These are phyloP conservation scores for Temnothorax ravouxi DNA, from an alignment of 2,888 invertebrate genomes.

Conservation along the genomic window DNA sequence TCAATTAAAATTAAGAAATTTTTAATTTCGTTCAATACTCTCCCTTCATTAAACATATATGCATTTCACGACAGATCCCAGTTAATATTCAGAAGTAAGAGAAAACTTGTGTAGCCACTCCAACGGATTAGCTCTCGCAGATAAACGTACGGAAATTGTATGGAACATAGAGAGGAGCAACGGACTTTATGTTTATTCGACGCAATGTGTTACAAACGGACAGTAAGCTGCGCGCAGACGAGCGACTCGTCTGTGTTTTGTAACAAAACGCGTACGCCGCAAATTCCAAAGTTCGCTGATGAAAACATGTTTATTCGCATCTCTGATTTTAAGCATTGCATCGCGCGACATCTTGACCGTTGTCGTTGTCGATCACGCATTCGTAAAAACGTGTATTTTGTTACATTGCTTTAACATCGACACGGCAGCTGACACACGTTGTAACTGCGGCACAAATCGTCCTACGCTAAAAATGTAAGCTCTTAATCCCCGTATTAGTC, in stretches of 20 bases:
- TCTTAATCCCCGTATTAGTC: slow-evolving; percentile 47
- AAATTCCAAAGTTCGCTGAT: slow-evolving; percentile 10
- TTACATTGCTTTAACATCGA: neutral
- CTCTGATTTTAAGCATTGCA: slow-evolving; percentile 36
- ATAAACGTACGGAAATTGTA: slow-evolving; percentile 37
- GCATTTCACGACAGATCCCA: neutral
- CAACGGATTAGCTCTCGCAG: slow-evolving; percentile 21
- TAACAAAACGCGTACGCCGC: slow-evolving; percentile 22
- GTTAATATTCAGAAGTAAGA: slow-evolving; percentile 7
- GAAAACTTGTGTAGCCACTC: neutral
- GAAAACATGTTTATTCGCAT: slow-evolving; percentile 33
- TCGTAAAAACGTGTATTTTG: slow-evolving; percentile 5
- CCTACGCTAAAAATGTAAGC: slow-evolving; percentile 42
- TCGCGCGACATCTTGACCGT: slow-evolving; percentile 23
- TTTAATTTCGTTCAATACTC: neutral
- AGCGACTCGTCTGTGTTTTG: slow-evolving; percentile 4
- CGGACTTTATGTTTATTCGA: slow-evolving; percentile 27
- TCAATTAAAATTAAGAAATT: neutral
- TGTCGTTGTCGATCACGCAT: neutral
- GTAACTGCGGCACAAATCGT: slow-evolving; percentile 28
- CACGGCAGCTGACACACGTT: slow-evolving; percentile 1
- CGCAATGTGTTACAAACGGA: slow-evolving; percentile 19
- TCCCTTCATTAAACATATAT: neutral
- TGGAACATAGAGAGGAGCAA: slow-evolving; percentile 28
- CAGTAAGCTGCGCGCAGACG: neutral